These are phyloP conservation scores for Bhutanitis thaidina DNA, from an alignment of 2,888 invertebrate genomes.

Conservation along the genomic window DNA sequence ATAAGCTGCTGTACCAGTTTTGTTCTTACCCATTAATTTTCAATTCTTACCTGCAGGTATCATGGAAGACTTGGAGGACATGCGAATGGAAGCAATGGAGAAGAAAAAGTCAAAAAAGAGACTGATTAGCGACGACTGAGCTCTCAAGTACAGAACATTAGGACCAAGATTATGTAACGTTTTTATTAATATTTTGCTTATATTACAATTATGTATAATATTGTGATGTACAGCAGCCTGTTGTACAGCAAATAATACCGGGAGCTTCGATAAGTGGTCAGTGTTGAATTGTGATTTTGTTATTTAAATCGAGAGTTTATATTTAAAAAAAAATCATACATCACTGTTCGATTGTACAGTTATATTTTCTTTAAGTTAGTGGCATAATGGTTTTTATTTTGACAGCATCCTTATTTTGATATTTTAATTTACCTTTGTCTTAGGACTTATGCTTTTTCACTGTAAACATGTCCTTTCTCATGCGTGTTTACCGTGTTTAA, in stretches of 20 bases:
- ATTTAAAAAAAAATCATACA: background rate
- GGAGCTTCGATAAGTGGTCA: background rate
- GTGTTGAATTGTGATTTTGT: conserved; percentile 13
- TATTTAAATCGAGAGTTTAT: conserved; percentile 3
- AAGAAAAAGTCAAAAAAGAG: conserved; percentile 84
- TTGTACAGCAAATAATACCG: background rate
- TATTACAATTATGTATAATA: background rate
- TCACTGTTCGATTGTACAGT: conserved; percentile 11
- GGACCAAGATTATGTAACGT: conserved; percentile 21
- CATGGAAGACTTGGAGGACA: conserved; percentile 96
- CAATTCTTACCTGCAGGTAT: conserved; percentile 77
- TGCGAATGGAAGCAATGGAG: conserved; percentile 89
- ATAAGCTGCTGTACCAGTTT: too few relatives aligned
- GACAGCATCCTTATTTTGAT: background rate
- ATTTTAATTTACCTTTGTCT: background rate
- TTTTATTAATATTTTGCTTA: conserved; percentile 11
- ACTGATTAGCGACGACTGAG: conserved; percentile 61
- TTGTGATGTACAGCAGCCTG: conserved; percentile 9
- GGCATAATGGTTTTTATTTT: conserved; percentile 1
- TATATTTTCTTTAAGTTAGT: conserved; percentile 2
- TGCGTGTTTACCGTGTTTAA: too few relatives aligned
- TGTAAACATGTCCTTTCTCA: conserved; percentile 1
- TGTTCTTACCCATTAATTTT: too few relatives aligned
- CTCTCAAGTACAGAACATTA: background rate
- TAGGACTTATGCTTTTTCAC: background rate